Evolutionary conservation across 2,797 vertebrate genomes (phyloP).

Genomic region (Aythya fuligula): DNA sequence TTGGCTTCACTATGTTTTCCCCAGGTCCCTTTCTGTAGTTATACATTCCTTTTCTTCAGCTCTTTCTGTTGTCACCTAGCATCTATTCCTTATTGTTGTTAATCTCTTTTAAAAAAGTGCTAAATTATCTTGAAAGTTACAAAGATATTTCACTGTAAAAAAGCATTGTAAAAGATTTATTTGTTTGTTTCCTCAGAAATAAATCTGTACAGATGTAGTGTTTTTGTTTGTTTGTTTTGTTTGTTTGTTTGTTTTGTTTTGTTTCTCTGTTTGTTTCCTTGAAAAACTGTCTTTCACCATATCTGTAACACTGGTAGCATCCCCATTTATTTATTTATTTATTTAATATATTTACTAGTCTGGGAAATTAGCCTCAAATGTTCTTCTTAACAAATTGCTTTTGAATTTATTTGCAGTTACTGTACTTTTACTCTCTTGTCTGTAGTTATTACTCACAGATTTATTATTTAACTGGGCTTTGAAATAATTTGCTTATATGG

Average conservation of each 20-base stretch:
- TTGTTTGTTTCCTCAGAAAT: background rate
- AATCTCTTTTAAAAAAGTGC: background rate
- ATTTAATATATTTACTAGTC: background rate
- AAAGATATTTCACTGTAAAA: background rate
- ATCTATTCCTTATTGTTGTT: background rate
- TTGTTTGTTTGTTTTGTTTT: background rate
- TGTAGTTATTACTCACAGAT: background rate
- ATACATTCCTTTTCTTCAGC: background rate
- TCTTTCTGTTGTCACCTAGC: background rate
- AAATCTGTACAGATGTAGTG: background rate
- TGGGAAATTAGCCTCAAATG: background rate
- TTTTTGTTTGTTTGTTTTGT: background rate
- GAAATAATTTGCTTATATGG: background rate
- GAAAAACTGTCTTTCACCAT: rapidly evolving
- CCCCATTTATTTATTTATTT: background rate
- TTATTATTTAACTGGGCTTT: background rate
- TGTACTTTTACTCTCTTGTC: background rate
- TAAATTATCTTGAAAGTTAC: background rate
- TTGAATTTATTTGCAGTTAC: background rate
- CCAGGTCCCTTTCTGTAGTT: background rate
- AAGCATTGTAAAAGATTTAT: background rate
- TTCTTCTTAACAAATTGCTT: background rate
- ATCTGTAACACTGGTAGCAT: background rate
- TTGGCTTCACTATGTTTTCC: background rate
- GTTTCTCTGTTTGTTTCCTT: background rate